Conservation (phyloP, 2,797 vertebrate species). For the Meda fulgida region DNA sequence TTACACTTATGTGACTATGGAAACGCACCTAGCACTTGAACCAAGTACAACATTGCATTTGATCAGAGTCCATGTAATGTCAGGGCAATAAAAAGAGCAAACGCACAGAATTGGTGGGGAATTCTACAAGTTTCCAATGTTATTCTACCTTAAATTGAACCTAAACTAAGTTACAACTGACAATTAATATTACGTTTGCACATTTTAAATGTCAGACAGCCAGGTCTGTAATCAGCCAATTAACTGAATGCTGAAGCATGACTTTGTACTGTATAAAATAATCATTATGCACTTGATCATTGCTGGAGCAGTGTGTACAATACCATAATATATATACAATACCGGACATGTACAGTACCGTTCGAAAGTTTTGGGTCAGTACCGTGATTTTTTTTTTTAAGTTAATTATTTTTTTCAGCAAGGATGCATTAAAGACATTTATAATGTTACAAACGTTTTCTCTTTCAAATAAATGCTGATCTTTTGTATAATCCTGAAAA, state of each 20-base stretch:
- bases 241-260: not conserved
- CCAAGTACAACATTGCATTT: constrained; percentile 35
- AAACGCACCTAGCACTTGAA: constrained; percentile 39
- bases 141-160: constrained; percentile 52
- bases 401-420: not conserved
- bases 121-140: constrained; percentile 60
- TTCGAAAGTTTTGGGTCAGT: not conserved
- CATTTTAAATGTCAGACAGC: constrained; percentile 45
- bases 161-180: constrained; percentile 64
- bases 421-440: not conserved
- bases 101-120: constrained; percentile 61
- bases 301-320: not conserved
- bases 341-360: not conserved
- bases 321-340: too few relatives aligned
- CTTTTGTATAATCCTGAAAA: not conserved
- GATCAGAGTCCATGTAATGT: constrained; percentile 23
- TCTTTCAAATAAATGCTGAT: not conserved
- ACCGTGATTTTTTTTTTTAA: not conserved
- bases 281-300: constrained; percentile 1
- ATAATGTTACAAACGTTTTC: not conserved
- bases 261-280: not conserved
- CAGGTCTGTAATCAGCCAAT: constrained; percentile 22
- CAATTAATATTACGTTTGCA: constrained; percentile 41
- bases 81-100: constrained; percentile 48
- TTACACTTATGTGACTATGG: constrained; percentile 49